Percentiles rank a stretch among this genome's conserved stretches.
Conservation (phyloP, 1,140 invertebrate genomes). For the Episyrphus balteatus region DNA sequence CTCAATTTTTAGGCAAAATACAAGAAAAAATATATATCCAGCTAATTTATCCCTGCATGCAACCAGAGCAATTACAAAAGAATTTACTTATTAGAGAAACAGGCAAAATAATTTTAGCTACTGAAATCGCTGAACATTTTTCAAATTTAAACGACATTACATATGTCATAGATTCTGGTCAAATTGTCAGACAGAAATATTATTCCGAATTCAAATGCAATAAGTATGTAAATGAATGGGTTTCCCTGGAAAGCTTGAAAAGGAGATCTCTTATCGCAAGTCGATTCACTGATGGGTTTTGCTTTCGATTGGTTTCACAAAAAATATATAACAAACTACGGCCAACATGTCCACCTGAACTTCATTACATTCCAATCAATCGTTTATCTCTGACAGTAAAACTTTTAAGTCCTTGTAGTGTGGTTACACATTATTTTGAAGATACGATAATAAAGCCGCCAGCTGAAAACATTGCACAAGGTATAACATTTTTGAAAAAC, state of each 20-base stretch:
- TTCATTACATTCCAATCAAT: constrained; percentile 21
- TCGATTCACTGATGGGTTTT: constrained; percentile 3
- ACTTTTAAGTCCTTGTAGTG: constrained; percentile 14
- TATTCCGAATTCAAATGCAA: constrained; percentile 7
- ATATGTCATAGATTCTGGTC: constrained; percentile 25
- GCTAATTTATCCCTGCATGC: constrained; percentile 13
- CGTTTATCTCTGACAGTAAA: constrained; percentile 22
- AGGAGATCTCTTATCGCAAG: constrained; percentile 1
- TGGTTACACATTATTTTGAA: constrained; percentile 22
- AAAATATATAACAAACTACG: constrained; percentile 7
- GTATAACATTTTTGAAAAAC: constrained; percentile 69
- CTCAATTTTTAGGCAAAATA: constrained; percentile 18
- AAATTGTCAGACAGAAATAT: constrained; percentile 8
- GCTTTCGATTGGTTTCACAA: constrained; percentile 20
- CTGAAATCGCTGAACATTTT: constrained; percentile 20
- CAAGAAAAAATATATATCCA: constrained; percentile 12
- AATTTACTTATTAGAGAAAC: not conserved
- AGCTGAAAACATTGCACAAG: constrained; percentile 60
- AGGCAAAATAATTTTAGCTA: constrained; percentile 19
- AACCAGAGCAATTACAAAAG: constrained; percentile 3
- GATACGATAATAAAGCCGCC: constrained; percentile 48
- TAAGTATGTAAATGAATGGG: constrained; percentile 19
- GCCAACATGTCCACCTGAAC: constrained; percentile 4
- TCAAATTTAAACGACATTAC: constrained; percentile 12
- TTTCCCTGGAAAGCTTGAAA: constrained; percentile 15